phyloP scores from a whole-genome alignment of 2,888 invertebrate genomes.

The Galerucella nymphaeae region DNA sequence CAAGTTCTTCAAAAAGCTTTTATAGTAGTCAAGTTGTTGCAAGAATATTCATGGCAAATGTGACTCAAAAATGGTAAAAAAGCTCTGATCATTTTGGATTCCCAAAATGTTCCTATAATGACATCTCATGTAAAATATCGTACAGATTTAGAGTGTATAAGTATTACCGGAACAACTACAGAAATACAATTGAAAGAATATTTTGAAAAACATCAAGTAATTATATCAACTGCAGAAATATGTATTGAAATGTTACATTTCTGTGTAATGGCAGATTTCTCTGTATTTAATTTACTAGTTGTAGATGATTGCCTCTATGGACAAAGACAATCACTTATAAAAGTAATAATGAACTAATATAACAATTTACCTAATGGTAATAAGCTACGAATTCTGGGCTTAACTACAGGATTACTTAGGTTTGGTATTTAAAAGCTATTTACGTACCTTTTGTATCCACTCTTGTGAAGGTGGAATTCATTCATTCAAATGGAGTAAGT shows the following conservation, averaged over 20 bases:
- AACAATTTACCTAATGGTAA: constrained; percentile 80
- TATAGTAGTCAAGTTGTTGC: constrained; percentile 86
- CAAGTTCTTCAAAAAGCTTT: constrained; percentile 85
- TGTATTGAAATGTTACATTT: constrained; percentile 53
- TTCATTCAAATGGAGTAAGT: too few species aligned
- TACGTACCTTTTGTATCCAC: too few species aligned
- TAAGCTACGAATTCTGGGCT: constrained; percentile 65
- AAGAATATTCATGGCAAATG: constrained; percentile 80
- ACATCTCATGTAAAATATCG: constrained; percentile 68
- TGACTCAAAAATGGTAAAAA: constrained; percentile 62
- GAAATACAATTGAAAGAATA: constrained; percentile 50
- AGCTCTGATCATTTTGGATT: constrained; percentile 61
- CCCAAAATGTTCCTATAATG: constrained; percentile 60
- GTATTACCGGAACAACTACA: constrained; percentile 50
- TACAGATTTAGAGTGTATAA: constrained; percentile 66
- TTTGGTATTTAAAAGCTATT: too few species aligned
- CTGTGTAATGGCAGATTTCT: constrained; percentile 62
- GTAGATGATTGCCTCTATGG: constrained; percentile 93
- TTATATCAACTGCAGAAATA: constrained; percentile 61
- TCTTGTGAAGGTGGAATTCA: too few species aligned
- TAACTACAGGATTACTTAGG: constrained; percentile 69
- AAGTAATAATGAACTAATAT: constrained; percentile 66
- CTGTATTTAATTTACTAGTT: constrained; percentile 81
- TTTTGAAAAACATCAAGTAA: constrained; percentile 56
- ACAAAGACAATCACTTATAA: constrained; percentile 69